phyloP scores from a whole-genome alignment of 2,797 vertebrate genomes.

The Salarias fasciatus region DNA sequence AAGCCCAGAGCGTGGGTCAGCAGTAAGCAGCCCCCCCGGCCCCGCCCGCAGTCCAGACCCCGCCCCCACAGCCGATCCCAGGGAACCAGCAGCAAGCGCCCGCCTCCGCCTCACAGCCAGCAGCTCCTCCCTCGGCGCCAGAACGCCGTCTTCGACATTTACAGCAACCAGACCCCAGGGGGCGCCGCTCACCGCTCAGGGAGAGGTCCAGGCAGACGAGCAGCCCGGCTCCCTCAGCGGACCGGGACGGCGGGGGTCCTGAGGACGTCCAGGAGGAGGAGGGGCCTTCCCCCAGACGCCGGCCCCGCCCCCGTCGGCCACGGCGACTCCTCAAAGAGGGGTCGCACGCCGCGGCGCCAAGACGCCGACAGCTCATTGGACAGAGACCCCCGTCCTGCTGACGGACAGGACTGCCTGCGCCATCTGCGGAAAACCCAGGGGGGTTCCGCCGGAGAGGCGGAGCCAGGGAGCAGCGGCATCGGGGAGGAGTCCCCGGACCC shows the following conservation, averaged over 20 bases:
- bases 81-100: slow-evolving; percentile 42
- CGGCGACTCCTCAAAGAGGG: slow-evolving; percentile 34
- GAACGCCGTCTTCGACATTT: slow-evolving; percentile 27
- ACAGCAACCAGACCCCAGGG: slow-evolving; percentile 45
- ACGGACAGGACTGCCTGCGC: slow-evolving; percentile 6
- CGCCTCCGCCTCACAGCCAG: slow-evolving; percentile 39
- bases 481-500: slow-evolving; percentile 9
- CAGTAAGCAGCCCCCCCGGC: slow-evolving; percentile 27
- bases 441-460: slow-evolving; percentile 78
- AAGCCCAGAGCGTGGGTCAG: slow-evolving; percentile 28
- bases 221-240: slow-evolving; percentile 16
- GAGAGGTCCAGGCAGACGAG: slow-evolving; percentile 33
- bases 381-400: too few relatives aligned
- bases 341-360: slow-evolving; percentile 22
- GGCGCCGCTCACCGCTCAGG: too few relatives aligned
- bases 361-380: neutral
- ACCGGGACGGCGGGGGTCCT: slow-evolving; percentile 33
- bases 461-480: slow-evolving; percentile 53
- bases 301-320: slow-evolving; percentile 11
- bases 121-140: slow-evolving; percentile 47
- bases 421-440: slow-evolving; percentile 39
- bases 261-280: slow-evolving; percentile 64
- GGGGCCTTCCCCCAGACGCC: slow-evolving; percentile 73
- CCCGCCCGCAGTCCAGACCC: slow-evolving; percentile 26
- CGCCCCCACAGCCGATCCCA: slow-evolving; percentile 23